A percentile compares a stretch with the other conserved stretches of the same genome.
Conservation (phyloP, 2,113 vertebrate genomes). For the Meriones unguiculatus region DNA sequence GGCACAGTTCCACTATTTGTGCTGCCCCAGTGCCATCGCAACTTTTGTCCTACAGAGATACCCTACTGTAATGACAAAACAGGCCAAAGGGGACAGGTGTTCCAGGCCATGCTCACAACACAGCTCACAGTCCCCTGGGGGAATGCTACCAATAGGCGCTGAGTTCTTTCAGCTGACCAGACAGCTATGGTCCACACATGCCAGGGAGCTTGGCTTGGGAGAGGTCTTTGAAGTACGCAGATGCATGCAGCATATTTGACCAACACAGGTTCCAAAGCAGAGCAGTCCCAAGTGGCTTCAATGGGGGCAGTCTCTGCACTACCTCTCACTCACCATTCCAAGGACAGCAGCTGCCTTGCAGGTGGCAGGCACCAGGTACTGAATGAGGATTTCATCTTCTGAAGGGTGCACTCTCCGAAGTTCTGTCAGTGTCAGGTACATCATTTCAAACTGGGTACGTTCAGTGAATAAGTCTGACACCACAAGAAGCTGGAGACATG, state of each 20-base stretch:
- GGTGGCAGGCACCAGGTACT: slow-evolving; percentile 97
- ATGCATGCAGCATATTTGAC: rapidly evolving
- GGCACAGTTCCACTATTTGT: rapidly evolving
- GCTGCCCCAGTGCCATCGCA: background rate
- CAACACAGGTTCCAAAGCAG: background rate
- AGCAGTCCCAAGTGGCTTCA: background rate
- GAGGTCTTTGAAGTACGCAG: rapidly evolving
- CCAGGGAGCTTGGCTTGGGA: background rate
- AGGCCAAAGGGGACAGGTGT: too few species aligned
- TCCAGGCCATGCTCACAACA: rapidly evolving
- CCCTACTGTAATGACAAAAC: background rate
- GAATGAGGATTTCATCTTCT: slow-evolving; percentile 97
- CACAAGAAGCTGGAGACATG: slow-evolving; percentile 91
- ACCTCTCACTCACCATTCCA: slow-evolving; percentile 93
- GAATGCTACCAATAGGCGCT: rapidly evolving
- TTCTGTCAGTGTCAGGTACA: slow-evolving; percentile 96
- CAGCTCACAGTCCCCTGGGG: rapidly evolving
- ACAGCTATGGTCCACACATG: background rate
- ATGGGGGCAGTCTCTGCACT: background rate
- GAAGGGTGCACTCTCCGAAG: slow-evolving; percentile 95
- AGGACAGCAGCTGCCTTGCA: slow-evolving; percentile 98
- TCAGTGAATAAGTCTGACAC: slow-evolving; percentile 99
- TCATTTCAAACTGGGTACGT: slow-evolving; percentile 98
- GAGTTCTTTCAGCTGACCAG: background rate
- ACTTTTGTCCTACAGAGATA: rapidly evolving